A percentile compares a stretch with the other conserved stretches of the same genome.
Evolutionary conservation across 2,888 invertebrate species (phyloP).

Genomic region (Eurytoma adleriae): DNA sequence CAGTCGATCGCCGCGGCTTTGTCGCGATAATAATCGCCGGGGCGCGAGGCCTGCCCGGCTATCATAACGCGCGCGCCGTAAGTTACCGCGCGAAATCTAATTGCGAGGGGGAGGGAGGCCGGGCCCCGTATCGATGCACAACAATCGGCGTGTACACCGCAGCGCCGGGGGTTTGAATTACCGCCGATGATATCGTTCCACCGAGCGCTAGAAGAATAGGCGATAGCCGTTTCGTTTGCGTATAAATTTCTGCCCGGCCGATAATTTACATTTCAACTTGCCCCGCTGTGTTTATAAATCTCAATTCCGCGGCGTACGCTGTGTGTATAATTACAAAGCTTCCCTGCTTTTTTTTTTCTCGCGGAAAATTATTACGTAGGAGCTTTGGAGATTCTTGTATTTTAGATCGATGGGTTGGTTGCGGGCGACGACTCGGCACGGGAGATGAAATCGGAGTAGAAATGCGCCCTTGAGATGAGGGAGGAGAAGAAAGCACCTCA

Average conservation of each 20-base stretch:
- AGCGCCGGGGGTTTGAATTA: background rate
- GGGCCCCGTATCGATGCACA: background rate
- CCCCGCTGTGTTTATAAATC: too few species aligned
- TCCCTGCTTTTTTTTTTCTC: too few species aligned
- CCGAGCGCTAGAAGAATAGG: background rate
- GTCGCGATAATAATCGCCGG: slow-evolving; percentile 44
- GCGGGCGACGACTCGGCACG: background rate
- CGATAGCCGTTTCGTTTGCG: background rate
- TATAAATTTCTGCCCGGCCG: too few species aligned
- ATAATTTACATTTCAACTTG: too few species aligned
- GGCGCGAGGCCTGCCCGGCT: background rate
- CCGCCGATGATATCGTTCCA: background rate
- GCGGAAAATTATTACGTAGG: too few species aligned
- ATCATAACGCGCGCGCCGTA: slow-evolving; percentile 14
- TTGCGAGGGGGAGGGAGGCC: background rate
- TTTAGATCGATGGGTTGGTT: too few species aligned
- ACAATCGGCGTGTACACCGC: background rate
- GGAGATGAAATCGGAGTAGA: slow-evolving; percentile 36
- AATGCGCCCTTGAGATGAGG: background rate
- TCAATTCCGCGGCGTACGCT: too few species aligned
- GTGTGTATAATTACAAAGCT: too few species aligned
- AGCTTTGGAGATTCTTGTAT: too few species aligned
- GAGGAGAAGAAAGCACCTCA: slow-evolving; percentile 5
- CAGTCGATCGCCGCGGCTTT: slow-evolving; percentile 18
- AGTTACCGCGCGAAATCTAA: slow-evolving; percentile 40